Evolutionary conservation across 2,888 invertebrate genomes (phyloP), one percentile per base, ranked within the genome.

Genomic region (Drosophila subsilvestris): DNA sequence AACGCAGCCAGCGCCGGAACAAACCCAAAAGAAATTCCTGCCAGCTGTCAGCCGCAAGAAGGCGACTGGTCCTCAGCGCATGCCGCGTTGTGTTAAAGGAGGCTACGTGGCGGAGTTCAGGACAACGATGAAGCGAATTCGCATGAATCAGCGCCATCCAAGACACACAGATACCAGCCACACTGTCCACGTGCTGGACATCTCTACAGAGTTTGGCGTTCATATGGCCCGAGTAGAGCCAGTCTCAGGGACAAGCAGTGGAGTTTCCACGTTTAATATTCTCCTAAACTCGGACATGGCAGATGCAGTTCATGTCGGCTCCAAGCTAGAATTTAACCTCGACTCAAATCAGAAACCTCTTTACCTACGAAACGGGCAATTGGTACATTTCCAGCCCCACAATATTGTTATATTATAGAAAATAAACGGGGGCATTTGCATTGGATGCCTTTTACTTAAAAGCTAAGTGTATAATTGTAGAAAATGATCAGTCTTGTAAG

Each of bases 401-500:
- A 44, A 18, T n/a, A 14, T 18, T 44, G 32, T 18, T 25, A 17
- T 50, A 9, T 27, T 54, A 17, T 10, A 50, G 12, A 29, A 10
- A n/a, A 17, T 1, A 18, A 12, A 9, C n/a, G 12, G 14, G 32
- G 44, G 42, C 22, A 22, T 22, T 22, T 37, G 6, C 6, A 22
- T 25, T n/a, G 14, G 9, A 10, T 3, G n/a, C 10, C 12, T 14
- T 25, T 18, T 6, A 17, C 29, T 17, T 10, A 43, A 14, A 17
- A 53, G 12, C 29, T 44, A 8, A 8, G 9, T 42, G 18, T 18
- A 42, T 25, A 22, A 8, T 22, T 42, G 12, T 18, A 32, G 3
- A 9, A 17, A 37, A 29, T 48, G 45, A 53, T 85, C 83, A 81
- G 81, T 82, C 81, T 86, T 68, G 7, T 48, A 22, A 4, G 2